phyloP scores from a whole-genome alignment of 2,797 vertebrate genomes.

The Mormyrops attenuatus region DNA sequence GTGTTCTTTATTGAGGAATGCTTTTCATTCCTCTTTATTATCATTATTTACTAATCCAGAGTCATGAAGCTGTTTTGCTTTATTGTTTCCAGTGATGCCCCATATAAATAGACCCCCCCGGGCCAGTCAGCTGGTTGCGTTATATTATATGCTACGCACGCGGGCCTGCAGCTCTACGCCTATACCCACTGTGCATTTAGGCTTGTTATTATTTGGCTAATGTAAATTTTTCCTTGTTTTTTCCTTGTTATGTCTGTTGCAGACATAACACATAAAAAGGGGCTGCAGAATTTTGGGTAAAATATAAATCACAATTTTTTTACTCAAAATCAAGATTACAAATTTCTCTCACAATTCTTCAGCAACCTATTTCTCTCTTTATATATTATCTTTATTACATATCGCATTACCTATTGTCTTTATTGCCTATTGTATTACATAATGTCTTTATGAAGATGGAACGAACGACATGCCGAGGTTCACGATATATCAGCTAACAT shows the following conservation, averaged over 20 bases:
- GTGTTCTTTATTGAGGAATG: constrained; percentile 21
- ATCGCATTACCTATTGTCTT: not conserved
- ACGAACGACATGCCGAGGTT: not conserved
- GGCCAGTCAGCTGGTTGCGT: not conserved
- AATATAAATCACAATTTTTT: not conserved
- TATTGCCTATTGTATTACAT: not conserved
- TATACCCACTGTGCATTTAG: not conserved
- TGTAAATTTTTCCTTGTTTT: not conserved
- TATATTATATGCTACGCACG: not conserved
- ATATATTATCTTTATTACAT: not conserved
- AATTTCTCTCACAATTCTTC: not conserved
- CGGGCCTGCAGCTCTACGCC: not conserved
- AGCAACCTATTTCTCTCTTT: not conserved
- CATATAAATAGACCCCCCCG: not conserved
- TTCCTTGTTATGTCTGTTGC: not conserved
- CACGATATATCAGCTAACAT: not conserved
- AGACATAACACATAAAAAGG: not conserved
- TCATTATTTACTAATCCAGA: not conserved
- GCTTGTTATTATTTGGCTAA: not conserved
- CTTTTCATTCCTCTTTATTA: constrained; percentile 10
- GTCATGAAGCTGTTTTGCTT: not conserved
- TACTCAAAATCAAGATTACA: not conserved
- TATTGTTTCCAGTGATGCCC: not conserved
- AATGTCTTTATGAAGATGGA: not conserved
- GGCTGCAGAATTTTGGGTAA: not conserved